Base-by-base conservation (phyloP, 2,888 invertebrate genomes). In the Dascillus cervinus region DNA sequence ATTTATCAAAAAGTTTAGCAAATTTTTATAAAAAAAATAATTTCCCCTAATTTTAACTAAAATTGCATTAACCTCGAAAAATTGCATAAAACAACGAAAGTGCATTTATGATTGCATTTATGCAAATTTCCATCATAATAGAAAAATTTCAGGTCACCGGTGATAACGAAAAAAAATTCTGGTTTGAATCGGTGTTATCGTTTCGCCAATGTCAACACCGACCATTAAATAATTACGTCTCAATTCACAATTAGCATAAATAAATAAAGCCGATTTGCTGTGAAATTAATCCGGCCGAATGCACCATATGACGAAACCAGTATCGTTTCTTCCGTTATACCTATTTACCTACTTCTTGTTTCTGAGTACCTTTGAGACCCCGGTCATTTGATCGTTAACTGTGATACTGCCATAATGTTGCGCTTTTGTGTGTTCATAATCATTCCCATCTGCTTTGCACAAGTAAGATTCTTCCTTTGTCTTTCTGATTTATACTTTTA, bases 201-300 rank as follows among this genome's bases (percentile, higher is more conserved):
- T 14, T 31, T 39, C 41, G 39, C 33, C 39, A 44, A 43, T 46
- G 46, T 39, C 43, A 46, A 42, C 44, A 44, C 39, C 32, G 31
- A 37, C 39, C 38, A 44, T 42, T 36, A 39, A 31, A 41, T 35
- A 46, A 44, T 39, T 44, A 41, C 46, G 46, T 37, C 37, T 46
- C 34, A 46, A 37, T 44, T 44, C 39, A 31, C 29, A 46, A 46
- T n/a, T n/a, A n/a, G n/a, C n/a, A n/a, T n/a, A n/a, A n/a, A n/a
- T n/a, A n/a, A n/a, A n/a, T n/a, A n/a, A n/a, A n/a, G n/a, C n/a
- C n/a, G n/a, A n/a, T n/a, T n/a, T n/a, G n/a, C n/a, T n/a, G n/a
- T n/a, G n/a, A n/a, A n/a, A n/a, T n/a, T n/a, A n/a, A n/a, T n/a
- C n/a, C n/a, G n/a, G n/a, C n/a, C n/a, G n/a, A n/a, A n/a, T n/a